A percentile compares a stretch with the other conserved stretches of the same genome.
These are phyloP conservation scores for Mamestra brassicae DNA, from an alignment of 2,888 invertebrate genomes.

Conservation along the genomic window DNA sequence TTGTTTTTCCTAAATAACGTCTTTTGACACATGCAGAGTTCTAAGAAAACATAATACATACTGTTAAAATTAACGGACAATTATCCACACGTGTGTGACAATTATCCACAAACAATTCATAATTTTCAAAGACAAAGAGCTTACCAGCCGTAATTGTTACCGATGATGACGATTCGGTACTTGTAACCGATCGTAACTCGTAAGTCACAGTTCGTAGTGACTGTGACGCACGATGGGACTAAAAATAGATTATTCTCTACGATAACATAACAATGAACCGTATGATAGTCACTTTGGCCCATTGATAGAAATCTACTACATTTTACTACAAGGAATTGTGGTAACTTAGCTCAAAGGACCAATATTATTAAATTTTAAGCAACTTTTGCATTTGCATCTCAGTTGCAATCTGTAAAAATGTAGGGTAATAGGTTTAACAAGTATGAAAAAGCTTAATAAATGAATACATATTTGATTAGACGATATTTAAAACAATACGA, in stretches of 20 bases:
- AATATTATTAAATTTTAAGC: no score
- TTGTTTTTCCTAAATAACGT: no score
- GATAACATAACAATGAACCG: constrained; percentile 19
- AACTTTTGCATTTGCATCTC: no score
- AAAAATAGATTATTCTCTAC: constrained; percentile 25
- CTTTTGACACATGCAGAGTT: neutral
- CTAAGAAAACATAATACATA: neutral
- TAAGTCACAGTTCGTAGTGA: neutral
- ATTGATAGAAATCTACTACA: constrained; percentile 35
- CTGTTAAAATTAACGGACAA: neutral
- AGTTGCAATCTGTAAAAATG: no score
- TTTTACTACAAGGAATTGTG: neutral
- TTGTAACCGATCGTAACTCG: neutral
- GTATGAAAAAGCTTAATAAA: no score
- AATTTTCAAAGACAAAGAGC: neutral
- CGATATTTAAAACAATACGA: no score
- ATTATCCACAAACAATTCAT: neutral
- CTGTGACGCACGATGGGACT: constrained; percentile 5
- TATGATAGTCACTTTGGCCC: neutral
- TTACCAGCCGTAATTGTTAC: neutral
- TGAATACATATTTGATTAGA: no score
- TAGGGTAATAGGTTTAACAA: no score
- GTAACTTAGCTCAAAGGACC: no score
- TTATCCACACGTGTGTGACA: neutral
- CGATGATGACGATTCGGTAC: neutral